Base-by-base conservation (phyloP, 2,888 invertebrate species). In the Xanthorhoe spadicearia region DNA sequence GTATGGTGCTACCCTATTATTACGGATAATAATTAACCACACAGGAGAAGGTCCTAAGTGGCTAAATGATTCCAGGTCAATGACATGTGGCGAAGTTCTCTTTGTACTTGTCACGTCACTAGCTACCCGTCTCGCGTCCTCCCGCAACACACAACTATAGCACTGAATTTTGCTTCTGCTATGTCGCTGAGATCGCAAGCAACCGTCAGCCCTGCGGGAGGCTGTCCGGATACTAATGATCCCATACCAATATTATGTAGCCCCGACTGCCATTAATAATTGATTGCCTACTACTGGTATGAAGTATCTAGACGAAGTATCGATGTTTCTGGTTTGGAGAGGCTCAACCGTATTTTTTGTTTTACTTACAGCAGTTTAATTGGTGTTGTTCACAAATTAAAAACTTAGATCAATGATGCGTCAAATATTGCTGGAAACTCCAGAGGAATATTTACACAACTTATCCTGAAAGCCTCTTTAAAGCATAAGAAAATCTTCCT, bases 341-440 rank as follows among this genome's bases (percentile, higher is more conserved):
- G n/a, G n/a, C n/a, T n/a, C n/a, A n/a, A n/a, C n/a, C n/a, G n/a
- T n/a, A n/a, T n/a, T n/a, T n/a, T n/a, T n/a, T n/a, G n/a, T n/a
- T n/a, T n/a, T n/a, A n/a, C n/a, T n/a, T n/a, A n/a, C n/a, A n/a
- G n/a, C n/a, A n/a, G n/a, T n/a, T n/a, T n/a, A n/a, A n/a, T n/a
- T n/a, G n/a, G n/a, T n/a, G n/a, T n/a, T 18, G 35, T 62, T 57
- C 43, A 51, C 57, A 57, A 65, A 28, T 68, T 66, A 56, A 55
- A 72, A 66, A 61, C 61, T 46, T 28, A 18, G 2, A 58, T 61
- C 54, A 54, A 58, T 23, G n/a, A 13, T 59, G 62, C 17, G 57
- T 66, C 66, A 61, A 9, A 9, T 38, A 9, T 59, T 50, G 15
- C 43, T 28, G 53, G 51, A 64, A 64, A 57, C 46, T n/a, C 32